These are phyloP conservation scores for Aleiodes sp. DNA, from an alignment of 1,140 invertebrate genomes.

Conservation along the genomic window DNA sequence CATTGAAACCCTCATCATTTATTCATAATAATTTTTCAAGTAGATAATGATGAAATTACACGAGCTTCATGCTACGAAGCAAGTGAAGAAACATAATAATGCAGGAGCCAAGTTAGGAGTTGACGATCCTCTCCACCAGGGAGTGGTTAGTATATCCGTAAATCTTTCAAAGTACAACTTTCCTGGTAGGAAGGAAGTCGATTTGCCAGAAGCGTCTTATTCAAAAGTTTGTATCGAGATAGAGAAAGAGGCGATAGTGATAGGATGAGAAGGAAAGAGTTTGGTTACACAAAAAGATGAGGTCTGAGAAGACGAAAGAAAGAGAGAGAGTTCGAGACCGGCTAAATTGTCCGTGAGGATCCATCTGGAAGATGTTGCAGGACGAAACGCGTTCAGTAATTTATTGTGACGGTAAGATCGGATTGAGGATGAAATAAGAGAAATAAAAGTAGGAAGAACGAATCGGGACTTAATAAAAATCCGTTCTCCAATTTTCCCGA, in stretches of 20 bases:
- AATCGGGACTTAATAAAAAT: conserved; percentile 52
- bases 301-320: conserved; percentile 17
- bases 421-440: conserved; percentile 25
- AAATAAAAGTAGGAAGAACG: conserved; percentile 47
- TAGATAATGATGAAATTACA: too few species aligned
- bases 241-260: conserved; percentile 30
- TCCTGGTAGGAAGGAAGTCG: conserved; percentile 50
- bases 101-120: too few species aligned
- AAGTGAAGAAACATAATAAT: not conserved
- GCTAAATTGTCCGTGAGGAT: conserved; percentile 59
- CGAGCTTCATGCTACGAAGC: too few species aligned
- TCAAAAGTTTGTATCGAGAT: conserved; percentile 62
- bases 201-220: conserved; percentile 59
- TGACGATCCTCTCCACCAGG: too few species aligned
- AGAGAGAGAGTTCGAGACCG: conserved; percentile 29
- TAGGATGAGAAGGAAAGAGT: conserved; percentile 12
- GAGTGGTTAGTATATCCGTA: conserved; percentile 18
- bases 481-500: conserved; percentile 43
- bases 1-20: too few species aligned
- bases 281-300: conserved; percentile 31
- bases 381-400: conserved; percentile 46
- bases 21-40: too few species aligned
- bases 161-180: conserved; percentile 18
- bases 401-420: conserved; percentile 44
- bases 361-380: conserved; percentile 36